phyloP scores from a whole-genome alignment of 1,140 invertebrate genomes.

The Drosophila pectinifera region DNA sequence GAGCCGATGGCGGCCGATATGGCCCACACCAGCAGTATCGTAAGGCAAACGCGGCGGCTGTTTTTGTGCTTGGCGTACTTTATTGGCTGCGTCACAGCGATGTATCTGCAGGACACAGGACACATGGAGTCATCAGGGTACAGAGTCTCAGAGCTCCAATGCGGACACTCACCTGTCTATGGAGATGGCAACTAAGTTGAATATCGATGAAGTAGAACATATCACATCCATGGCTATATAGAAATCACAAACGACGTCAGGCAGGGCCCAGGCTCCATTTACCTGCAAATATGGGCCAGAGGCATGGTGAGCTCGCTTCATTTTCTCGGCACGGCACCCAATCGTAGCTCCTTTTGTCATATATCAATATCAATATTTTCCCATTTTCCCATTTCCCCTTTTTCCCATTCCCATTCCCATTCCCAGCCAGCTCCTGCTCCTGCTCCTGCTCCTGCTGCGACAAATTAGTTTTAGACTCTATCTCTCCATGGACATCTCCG shows the following conservation, averaged over 20 bases:
- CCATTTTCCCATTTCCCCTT: slow-evolving; percentile 11
- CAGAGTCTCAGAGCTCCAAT: too few relatives aligned
- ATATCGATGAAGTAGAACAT: slow-evolving; percentile 99
- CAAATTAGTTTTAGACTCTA: slow-evolving; percentile 78
- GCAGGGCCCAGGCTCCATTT: slow-evolving; percentile 94
- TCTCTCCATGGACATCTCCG: slow-evolving; percentile 55
- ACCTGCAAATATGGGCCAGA: slow-evolving; percentile 86
- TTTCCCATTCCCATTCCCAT: too few relatives aligned
- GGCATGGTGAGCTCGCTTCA: slow-evolving; percentile 3
- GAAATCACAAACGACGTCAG: slow-evolving; percentile 97
- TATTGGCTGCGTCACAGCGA: slow-evolving; percentile 99
- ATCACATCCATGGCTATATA: slow-evolving; percentile 99
- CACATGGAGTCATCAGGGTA: neutral
- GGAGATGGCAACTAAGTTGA: slow-evolving; percentile 99
- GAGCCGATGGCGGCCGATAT: slow-evolving; percentile 98
- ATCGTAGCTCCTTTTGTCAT: slow-evolving; percentile 40
- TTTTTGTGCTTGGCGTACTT: slow-evolving; percentile 99
- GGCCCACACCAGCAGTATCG: slow-evolving; percentile 98
- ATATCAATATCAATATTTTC: slow-evolving; percentile 80
- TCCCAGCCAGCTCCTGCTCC: neutral
- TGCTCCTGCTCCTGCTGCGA: slow-evolving; percentile 41
- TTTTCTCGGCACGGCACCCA: neutral
- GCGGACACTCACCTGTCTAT: slow-evolving; percentile 94
- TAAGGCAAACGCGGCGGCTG: slow-evolving; percentile 96
- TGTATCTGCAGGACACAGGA: slow-evolving; percentile 91